Conservation (phyloP, 2,113 vertebrate genomes). For the Mirounga angustirostris region DNA sequence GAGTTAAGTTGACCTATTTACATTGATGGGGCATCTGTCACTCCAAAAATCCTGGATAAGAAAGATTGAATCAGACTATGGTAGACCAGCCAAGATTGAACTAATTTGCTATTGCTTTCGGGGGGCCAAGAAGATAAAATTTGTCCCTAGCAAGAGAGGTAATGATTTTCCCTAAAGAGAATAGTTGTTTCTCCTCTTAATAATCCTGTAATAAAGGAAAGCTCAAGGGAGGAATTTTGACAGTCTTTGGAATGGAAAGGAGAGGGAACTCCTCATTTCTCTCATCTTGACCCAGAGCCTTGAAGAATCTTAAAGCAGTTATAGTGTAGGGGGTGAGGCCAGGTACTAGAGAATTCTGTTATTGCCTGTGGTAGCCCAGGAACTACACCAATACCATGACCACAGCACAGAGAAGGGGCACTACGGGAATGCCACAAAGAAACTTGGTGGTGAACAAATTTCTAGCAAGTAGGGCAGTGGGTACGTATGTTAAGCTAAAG, state of each 20-base stretch:
- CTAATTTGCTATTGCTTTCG: conserved; percentile 9
- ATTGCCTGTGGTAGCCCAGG: not conserved
- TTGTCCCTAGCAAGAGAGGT: not conserved
- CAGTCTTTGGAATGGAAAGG: not conserved
- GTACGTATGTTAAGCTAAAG: not conserved
- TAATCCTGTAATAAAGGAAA: not conserved
- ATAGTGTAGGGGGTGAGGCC: not conserved
- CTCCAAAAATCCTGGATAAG: conserved; percentile 49
- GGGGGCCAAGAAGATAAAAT: not conserved
- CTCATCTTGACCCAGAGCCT: not conserved
- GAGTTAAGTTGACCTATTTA: conserved; percentile 63
- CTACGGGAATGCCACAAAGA: not conserved
- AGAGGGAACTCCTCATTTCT: not conserved
- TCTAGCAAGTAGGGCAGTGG: not conserved
- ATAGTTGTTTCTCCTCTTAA: not conserved
- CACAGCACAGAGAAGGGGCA: not conserved
- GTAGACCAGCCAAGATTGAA: not conserved
- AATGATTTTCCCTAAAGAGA: not conserved
- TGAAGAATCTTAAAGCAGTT: not conserved
- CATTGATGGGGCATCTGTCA: conserved; percentile 57
- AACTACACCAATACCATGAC: not conserved
- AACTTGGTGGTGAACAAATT: not conserved
- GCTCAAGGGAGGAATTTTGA: not conserved
- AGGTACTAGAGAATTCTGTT: not conserved
- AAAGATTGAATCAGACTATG: conserved; percentile 41